Base-by-base conservation (phyloP, 2,888 invertebrate genomes). In the Noctuana brunneofusca region DNA sequence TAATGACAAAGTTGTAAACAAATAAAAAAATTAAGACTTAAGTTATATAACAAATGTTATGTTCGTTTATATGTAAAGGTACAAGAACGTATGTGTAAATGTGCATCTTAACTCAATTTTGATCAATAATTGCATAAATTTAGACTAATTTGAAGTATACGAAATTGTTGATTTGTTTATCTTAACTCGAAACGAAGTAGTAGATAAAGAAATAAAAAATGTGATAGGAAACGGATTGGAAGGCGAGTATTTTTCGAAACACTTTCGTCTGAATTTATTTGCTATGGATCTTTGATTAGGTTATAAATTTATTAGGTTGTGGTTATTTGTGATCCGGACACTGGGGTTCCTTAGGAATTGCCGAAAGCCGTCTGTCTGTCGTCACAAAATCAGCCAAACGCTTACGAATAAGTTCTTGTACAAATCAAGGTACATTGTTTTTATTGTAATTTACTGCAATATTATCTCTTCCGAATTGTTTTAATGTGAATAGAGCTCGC, bases 141-240 rank as follows among this genome's bases (percentile, higher is more conserved):
- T 85, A 86, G 84, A 68, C 79, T 87, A 84, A 79, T 86, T 87
- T 87, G 72, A 86, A 68, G 90, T 90, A 90, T 90, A 90, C 89
- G 89, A 89, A 75, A 75, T 83, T 87, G 79, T 81, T 84, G 79
- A 80, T 81, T 84, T 82, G 75, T 79, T 74, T 75, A 76, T 75
- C 38, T 62, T 49, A 54, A 77, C 75, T 78, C 72, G 68, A 67
- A 74, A 69, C 78, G 75, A 74, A 74, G 72, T 76, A 79, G 79
- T 75, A 75, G 75, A 74, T 79, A 75, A 83, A 75, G 38, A 62
- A 54, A 74, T 70, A 73, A 77, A 79, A 82, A 81, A 77, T 90
- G 89, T 90, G 89, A 89, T 89, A 89, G 85, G 80, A 75, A 73
- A 74, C 71, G 80, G 75, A 77, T 48, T 22, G 58, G 56, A 54